Evolutionary conservation across 2,113 vertebrate genomes (phyloP), one percentile per base, ranked within the genome.

Genomic region (Notothenia rossii): DNA sequence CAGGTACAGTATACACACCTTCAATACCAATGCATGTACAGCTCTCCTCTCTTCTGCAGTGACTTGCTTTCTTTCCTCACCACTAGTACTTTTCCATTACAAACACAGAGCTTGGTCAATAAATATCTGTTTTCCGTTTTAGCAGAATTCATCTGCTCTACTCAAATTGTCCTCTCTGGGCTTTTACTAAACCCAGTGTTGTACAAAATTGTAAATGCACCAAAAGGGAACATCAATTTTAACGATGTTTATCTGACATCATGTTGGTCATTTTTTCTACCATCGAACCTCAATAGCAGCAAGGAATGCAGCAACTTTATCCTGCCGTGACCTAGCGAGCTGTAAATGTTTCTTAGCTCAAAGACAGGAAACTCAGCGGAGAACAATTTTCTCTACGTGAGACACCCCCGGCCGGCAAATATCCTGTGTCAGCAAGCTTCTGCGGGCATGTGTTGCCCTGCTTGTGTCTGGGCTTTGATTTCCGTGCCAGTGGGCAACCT

Each of bases 401-500:
- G 25, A 63, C 22, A 15, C 58, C 49, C 55, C 56, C 20, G 29
- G 17, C 13, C 40, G n/a, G 62, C 67, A 72, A 64, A 63, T 65
- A 81, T 54, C 77, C 79, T 60, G 63, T 79, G 66, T 43, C 59
- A 66, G 40, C 7, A 3, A 53, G 64, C 65, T 22, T 51, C 74
- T 67, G 29, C 40, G 13, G 7, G 25, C 6, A 14, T 20, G n/a
- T 7, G 25, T 1, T 7, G 9, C 72, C 63, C 73, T 43, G 79
- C 69, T 75, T 67, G 71, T 29, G 76, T 20, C 55, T 33, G 51
- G 54, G 48, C n/a, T 62, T 25, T 68, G n/a, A 63, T n/a, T 79
- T 80, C 72, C 1, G 25, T 60, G 77, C 72, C 66, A 76, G 77
- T 75, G 73, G 64, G 84, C 20, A 55, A 63, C 55, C 54, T 62